phyloP scores from a whole-genome alignment of 2,797 vertebrate species.

The Hydrophis major region DNA sequence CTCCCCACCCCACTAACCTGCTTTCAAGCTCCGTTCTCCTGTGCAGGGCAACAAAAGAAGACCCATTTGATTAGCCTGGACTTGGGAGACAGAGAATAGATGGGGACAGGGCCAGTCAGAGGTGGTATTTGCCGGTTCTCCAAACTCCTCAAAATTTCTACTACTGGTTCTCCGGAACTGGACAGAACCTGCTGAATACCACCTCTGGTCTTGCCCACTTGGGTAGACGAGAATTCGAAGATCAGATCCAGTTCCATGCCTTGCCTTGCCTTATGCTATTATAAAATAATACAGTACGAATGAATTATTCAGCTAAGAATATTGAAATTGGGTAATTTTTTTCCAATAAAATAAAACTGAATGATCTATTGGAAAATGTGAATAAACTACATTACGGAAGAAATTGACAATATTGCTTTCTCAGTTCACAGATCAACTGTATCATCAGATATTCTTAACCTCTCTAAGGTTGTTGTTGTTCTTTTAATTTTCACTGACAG shows the following conservation, averaged over 20 bases:
- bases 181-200: too few species aligned
- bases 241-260: not conserved
- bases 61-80: too few species aligned
- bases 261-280: not conserved
- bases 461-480: conserved; percentile 13
- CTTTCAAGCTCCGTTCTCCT: too few species aligned
- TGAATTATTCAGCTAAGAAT: conserved; percentile 16
- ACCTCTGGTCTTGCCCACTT: not conserved
- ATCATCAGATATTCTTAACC: not conserved
- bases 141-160: too few species aligned
- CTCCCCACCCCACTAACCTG: too few species aligned
- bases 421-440: conserved; percentile 2
- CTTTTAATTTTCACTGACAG: conserved; percentile 40
- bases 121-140: too few species aligned
- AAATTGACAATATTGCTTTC: not conserved
- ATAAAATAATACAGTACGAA: not conserved
- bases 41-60: too few species aligned
- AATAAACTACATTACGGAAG: not conserved
- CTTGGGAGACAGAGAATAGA: too few species aligned
- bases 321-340: not conserved
- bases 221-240: not conserved
- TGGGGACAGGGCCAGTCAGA: too few species aligned
- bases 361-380: not conserved
- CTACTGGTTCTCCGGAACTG: too few species aligned
- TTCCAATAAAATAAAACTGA: conserved; percentile 7